Base-by-base conservation (phyloP, 2,888 invertebrate species). In the Heliconius ethilla region DNA sequence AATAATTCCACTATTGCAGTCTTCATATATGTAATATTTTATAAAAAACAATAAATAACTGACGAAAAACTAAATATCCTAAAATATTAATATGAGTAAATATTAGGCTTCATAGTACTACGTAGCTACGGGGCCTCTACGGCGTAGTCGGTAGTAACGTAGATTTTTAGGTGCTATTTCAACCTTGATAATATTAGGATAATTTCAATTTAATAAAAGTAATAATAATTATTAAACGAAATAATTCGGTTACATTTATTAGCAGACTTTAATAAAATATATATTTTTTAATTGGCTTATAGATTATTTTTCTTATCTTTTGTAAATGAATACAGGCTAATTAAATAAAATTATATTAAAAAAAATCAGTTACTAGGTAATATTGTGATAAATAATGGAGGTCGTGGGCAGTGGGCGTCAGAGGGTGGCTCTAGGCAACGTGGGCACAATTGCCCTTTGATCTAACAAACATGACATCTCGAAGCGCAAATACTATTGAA, bases 351-450 rank as follows among this genome's bases (percentile, higher is more conserved):
- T 45, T 45, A 45, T 2, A 45, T 45, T 45, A 15, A 45, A 45
- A 45, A 2, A 40, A 40, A n/a, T 45, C 15, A 33, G 33, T 7
- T 0, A 45, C 6, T 45, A 6, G 45, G 15, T 15, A 66, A 72
- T 63, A 55, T 72, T 67, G 67, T 59, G 63, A 74, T 67, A 25
- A 70, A 72, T 72, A 76, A 78, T 76, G 72, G 65, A 81, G 75
- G 75, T 66, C 18, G 33, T 78, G 75, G 18, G 70, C 10, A 29
- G 70, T 27, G 27, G 70, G 70, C 5, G 65, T 76, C 1, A 25
- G 3, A 1, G 37, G 70, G 37, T 59, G 79, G 80, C 82, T 82
- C 67, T 59, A 70, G 78, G 82, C 75, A 88, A 78, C 75, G 75
- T 70, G 75, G 75, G 78, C 75, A 65, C 25, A 45, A 27, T 40